A percentile compares a stretch with the other conserved stretches of the same genome.
Conservation (phyloP, 2,797 vertebrate genomes). For the Malurus splendens region DNA sequence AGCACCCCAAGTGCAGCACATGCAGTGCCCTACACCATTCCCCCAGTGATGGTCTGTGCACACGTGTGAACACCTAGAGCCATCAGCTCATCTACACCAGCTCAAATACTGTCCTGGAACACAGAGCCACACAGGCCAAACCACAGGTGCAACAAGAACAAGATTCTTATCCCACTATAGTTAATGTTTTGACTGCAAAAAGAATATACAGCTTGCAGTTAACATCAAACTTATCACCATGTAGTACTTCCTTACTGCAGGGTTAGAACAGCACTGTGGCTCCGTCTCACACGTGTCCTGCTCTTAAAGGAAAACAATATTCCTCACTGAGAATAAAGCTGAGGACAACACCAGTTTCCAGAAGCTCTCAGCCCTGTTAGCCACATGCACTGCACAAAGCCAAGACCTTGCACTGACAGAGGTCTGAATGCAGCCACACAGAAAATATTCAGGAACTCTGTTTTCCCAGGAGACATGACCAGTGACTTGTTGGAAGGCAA, state of each 20-base stretch:
- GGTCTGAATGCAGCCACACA: background rate
- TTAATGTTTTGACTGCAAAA: background rate
- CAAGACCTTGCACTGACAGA: background rate
- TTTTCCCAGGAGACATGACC: background rate
- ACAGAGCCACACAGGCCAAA: background rate
- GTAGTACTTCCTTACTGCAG: background rate
- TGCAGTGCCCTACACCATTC: rapidly evolving
- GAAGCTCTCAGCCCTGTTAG: background rate
- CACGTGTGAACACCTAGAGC: rapidly evolving
- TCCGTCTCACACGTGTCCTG: rapidly evolving
- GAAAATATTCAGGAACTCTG: background rate
- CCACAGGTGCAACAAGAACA: background rate
- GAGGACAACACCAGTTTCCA: background rate
- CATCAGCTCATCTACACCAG: background rate
- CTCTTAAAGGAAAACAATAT: background rate
- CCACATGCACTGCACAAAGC: background rate
- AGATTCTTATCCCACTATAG: background rate
- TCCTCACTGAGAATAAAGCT: background rate
- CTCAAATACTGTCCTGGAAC: background rate
- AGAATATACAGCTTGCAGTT: background rate
- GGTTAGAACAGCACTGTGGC: rapidly evolving
- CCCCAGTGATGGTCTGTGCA: rapidly evolving
- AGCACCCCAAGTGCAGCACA: background rate
- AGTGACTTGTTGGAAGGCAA: background rate
- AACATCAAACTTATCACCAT: background rate